Base-by-base conservation (phyloP, 2,888 invertebrate genomes). In the Agonopterix heracliana region DNA sequence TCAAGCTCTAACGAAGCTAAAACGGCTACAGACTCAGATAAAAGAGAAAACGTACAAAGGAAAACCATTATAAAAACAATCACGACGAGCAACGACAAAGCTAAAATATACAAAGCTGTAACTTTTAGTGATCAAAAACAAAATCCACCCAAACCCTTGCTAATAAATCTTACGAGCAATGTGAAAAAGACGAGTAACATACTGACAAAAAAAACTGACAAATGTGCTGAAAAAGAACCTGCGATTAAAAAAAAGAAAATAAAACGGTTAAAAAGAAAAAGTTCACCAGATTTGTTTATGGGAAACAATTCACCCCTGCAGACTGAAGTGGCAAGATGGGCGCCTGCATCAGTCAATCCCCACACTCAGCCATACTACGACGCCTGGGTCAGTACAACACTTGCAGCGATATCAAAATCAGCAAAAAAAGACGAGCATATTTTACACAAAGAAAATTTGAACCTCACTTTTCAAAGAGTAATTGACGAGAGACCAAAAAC, bases 291-390 rank as follows among this genome's bases (percentile, higher is more conserved):
- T 9, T 10, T n/a, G 38, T n/a, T 4, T 38, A n/a, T 9, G n/a
- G n/a, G 3, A 38, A 1, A 38, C n/a, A n/a, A 3, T n/a, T 38
- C 38, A 9, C 10, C 38, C n/a, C 38, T 2, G 9, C 1, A 9
- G 9, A 38, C 38, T 3, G 38, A 83, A 51, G 75, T 83, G 0
- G 80, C 81, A 0, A 78, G 76, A 57, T 85, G 83, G 85, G 72
- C 68, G 1, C 78, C 83, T 0, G 58, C 63, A 0, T 68, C 68
- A 2, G 49, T 74, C 0, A 71, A 63, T 2, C 56, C 63, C 0
- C 72, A 77, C n/a, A 77, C 81, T 0, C 74, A 74, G 45, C 79
- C 78, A 0, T 85, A 83, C 40, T 86, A 87, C 60, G 85, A 85
- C 42, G 86, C 86, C 0, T 87, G 86, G 86, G 74, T 87, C 0